phyloP scores from a whole-genome alignment of 2,113 vertebrate genomes.

The Phalacrocorax brasilianus region DNA sequence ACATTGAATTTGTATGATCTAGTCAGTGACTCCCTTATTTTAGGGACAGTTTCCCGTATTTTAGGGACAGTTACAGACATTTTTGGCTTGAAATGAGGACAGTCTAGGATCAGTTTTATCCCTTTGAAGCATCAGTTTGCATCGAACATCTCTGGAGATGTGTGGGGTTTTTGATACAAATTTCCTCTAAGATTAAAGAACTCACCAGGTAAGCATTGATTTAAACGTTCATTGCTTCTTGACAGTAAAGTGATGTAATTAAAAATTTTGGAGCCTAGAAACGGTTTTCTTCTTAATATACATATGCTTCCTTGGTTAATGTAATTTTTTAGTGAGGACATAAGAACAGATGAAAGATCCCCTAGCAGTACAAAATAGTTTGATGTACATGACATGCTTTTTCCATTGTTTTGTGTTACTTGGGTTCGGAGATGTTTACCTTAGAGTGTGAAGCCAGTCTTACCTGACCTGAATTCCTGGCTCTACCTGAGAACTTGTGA shows the following conservation, averaged over 20 bases:
- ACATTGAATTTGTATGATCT: background rate
- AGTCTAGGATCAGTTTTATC: background rate
- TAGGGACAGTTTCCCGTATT: background rate
- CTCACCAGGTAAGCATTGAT: no score
- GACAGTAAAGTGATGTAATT: background rate
- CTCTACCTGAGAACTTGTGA: background rate
- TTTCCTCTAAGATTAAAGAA: background rate
- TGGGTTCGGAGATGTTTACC: background rate
- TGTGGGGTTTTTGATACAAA: background rate
- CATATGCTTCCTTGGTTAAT: background rate
- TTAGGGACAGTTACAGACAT: background rate
- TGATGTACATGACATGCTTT: rapidly evolving
- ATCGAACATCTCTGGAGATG: background rate
- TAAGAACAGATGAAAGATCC: background rate
- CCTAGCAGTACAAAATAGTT: background rate
- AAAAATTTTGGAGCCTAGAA: background rate
- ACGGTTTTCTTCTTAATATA: background rate
- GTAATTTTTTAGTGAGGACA: background rate
- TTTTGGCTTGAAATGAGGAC: background rate
- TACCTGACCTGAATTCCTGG: background rate
- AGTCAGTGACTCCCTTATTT: background rate
- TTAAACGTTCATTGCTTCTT: background rate
- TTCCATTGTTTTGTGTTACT: background rate
- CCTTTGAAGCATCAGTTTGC: background rate
- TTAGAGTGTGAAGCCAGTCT: background rate